Evolutionary conservation across 2,888 invertebrate genomes (phyloP).

Genomic region (Cynaeus angustus): DNA sequence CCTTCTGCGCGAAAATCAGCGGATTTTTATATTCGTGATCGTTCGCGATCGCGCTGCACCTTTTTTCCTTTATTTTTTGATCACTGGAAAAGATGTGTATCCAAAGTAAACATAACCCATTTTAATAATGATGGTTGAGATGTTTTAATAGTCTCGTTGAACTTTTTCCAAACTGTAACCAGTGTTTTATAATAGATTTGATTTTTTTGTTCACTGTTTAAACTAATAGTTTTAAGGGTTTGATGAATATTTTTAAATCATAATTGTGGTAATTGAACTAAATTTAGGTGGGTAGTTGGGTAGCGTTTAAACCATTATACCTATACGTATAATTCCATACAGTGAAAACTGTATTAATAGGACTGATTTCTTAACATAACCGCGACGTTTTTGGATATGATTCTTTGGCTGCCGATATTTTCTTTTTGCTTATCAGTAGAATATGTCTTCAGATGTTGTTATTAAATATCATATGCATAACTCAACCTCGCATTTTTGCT

Average conservation of each 20-base stretch:
- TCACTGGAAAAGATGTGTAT: not conserved
- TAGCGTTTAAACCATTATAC: constrained; percentile 57
- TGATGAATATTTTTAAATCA: constrained; percentile 59
- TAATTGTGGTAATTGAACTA: constrained; percentile 61
- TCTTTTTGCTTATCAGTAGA: constrained; percentile 37
- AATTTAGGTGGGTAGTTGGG: constrained; percentile 58
- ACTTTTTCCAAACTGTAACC: constrained; percentile 53
- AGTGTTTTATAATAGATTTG: constrained; percentile 58
- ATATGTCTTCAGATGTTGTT: constrained; percentile 6
- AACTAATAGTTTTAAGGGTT: constrained; percentile 64
- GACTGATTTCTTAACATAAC: constrained; percentile 56
- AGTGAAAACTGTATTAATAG: constrained; percentile 56
- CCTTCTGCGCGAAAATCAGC: constrained; percentile 33
- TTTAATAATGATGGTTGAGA: constrained; percentile 35
- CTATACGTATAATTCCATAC: constrained; percentile 54
- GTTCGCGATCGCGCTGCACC: not conserved
- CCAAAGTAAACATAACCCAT: constrained; percentile 5
- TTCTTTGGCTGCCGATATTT: constrained; percentile 54
- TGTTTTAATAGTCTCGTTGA: constrained; percentile 14
- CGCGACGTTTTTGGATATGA: constrained; percentile 57
- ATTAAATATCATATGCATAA: constrained; percentile 55
- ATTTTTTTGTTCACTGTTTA: constrained; percentile 59
- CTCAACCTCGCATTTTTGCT: constrained; percentile 25
- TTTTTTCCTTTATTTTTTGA: constrained; percentile 11
- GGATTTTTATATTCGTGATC: constrained; percentile 9